Base-by-base conservation (phyloP, 2,888 invertebrate genomes). In the Drosophila eohydei region DNA sequence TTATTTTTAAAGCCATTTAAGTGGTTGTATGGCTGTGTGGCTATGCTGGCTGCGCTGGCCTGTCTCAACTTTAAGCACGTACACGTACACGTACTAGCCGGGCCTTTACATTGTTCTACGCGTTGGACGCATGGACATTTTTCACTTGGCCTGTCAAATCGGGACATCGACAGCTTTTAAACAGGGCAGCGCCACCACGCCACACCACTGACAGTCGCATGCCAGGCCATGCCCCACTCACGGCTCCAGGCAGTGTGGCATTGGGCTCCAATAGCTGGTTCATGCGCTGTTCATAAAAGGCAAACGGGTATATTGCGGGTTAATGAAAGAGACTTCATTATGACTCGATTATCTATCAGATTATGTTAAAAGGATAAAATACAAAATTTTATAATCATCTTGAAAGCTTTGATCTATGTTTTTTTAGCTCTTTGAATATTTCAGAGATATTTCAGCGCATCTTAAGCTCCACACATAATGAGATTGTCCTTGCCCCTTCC, bases 111-210 rank as follows among this genome's bases (percentile, higher is more conserved):
- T 83, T 79, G 78, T 78, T 83, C 73, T 65, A 51, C 61, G 74
- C 63, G 40, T 62, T 52, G 76, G 64, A 73, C 70, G 74, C 68
- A 71, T 69, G 69, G 77, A 78, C 86, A 83, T 89, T 89, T 91
- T 89, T 88, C 83, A 83, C 84, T 83, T 78, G 83, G 67, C 82
- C 87, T 90, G 91, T 91, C 91, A 91, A 90, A 90, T 81, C 66
- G 78, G 60, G 48, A 67, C 84, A 84, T 91, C 90, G 91, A 91
- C 90, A 91, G 89, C 89, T 89, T 73, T 85, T 81, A 83, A 81
- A 83, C 77, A 72, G 70, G 58, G 60, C 77, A 74, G 64, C 74
- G 71, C 84, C 68, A 52, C 54, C 34, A 56, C 61, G 41, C 32
- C 57, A 55, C 43, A 54, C 16, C 63, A 64, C 48, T 82, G 83